Evolutionary conservation across 2,797 vertebrate genomes (phyloP).

Genomic region (Pangasius larnaudii): DNA sequence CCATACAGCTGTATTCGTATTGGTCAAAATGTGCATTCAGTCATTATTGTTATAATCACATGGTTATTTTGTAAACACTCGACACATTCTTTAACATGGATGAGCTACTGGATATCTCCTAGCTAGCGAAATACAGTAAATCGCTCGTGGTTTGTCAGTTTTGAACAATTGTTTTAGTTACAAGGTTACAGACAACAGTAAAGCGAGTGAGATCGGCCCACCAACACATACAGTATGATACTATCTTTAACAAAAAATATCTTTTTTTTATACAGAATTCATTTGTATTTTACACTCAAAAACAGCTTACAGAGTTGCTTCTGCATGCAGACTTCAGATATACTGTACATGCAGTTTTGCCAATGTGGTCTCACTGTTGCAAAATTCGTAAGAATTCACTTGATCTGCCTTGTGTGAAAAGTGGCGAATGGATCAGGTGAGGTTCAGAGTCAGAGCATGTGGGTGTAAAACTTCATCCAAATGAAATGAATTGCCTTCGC

Average conservation of each 20-base stretch:
- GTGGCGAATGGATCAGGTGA: not conserved
- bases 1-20: slow-evolving; percentile 72
- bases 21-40: slow-evolving; percentile 71
- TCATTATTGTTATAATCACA: slow-evolving; percentile 62
- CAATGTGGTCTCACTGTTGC: not conserved
- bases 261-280: slow-evolving; percentile 69
- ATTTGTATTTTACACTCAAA: slow-evolving; percentile 74
- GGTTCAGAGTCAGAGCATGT: not conserved
- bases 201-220: slow-evolving; percentile 70
- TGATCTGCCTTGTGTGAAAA: not conserved
- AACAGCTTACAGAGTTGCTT: slow-evolving; percentile 74
- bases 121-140: slow-evolving; percentile 63
- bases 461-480: not conserved
- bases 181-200: slow-evolving; percentile 73
- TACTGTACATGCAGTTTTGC: slow-evolving; percentile 82
- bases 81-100: slow-evolving; percentile 40
- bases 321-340: slow-evolving; percentile 81
- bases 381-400: not conserved
- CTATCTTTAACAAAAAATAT: slow-evolving; percentile 11
- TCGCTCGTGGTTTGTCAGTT: slow-evolving; percentile 56
- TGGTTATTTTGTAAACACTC: slow-evolving; percentile 52
- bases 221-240: slow-evolving; percentile 65
- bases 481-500: not conserved
- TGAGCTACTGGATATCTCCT: slow-evolving; percentile 65
- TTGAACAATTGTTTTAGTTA: slow-evolving; percentile 54